Conservation (phyloP, 1,140 invertebrate species). For the Antheraea mylitta region DNA sequence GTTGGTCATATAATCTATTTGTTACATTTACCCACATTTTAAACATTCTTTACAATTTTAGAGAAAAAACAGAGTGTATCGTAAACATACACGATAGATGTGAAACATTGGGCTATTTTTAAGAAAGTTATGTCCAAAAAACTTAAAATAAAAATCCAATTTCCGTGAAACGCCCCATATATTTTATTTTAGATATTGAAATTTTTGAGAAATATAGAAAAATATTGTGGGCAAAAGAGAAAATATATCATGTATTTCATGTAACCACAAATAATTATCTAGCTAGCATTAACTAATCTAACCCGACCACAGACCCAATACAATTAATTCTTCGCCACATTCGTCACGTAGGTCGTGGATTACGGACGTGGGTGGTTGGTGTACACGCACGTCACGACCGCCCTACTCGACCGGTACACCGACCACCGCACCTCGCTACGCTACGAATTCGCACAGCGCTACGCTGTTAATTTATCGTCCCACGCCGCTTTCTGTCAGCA, state of each 20-base stretch:
- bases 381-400: conserved; percentile 15
- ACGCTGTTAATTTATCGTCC: conserved; percentile 35
- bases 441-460: not conserved
- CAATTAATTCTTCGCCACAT: conserved; percentile 22
- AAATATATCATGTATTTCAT: conserved; percentile 2
- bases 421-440: not conserved
- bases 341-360: conserved; percentile 26
- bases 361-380: conserved; percentile 12
- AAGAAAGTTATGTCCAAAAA: no score
- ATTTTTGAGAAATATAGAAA: no score
- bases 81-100: no score
- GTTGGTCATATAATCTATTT: no score
- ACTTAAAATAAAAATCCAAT: no score
- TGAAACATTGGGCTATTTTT: no score
- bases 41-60: no score
- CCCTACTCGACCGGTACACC: conserved; percentile 16
- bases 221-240: no score
- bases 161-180: no score
- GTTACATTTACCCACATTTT: no score
- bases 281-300: conserved; percentile 1
- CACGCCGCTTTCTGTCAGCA: conserved; percentile 36
- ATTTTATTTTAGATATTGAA: no score
- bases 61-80: no score
- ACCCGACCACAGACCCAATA: not conserved
- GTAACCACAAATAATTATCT: not conserved